phyloP scores from a whole-genome alignment of 2,113 vertebrate genomes.

The Rhynchomys soricoides region DNA sequence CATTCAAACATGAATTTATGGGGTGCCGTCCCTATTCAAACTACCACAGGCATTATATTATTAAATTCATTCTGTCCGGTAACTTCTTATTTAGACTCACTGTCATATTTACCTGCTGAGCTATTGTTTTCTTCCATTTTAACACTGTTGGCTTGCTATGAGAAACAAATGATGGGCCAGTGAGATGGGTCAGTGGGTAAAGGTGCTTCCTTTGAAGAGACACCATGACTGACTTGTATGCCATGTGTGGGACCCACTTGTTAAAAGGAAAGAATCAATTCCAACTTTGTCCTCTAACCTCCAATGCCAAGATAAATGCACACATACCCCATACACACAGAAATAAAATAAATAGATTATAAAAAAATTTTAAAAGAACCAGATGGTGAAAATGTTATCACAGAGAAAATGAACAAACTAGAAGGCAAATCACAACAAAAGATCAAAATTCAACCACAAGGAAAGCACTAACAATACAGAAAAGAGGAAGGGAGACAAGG shows the following conservation, averaged over 20 bases:
- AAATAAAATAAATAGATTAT: background rate
- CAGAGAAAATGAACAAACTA: slow-evolving; percentile 24
- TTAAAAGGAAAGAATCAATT: background rate
- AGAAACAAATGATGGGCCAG: background rate
- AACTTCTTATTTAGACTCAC: background rate
- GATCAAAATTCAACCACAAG: background rate
- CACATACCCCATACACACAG: background rate
- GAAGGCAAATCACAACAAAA: background rate
- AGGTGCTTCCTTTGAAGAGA: background rate
- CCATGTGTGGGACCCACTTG: background rate
- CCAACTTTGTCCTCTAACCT: background rate
- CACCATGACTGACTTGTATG: background rate
- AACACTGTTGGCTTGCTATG: background rate
- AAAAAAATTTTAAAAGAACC: background rate
- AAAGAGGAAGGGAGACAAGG: background rate
- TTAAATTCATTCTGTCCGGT: background rate
- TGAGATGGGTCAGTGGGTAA: background rate
- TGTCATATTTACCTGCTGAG: background rate
- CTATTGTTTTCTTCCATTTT: background rate
- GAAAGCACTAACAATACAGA: background rate
- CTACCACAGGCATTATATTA: background rate
- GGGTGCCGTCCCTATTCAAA: too few species aligned
- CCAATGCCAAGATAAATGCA: background rate
- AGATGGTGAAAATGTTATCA: background rate
- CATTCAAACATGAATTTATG: too few species aligned